Base-by-base conservation (phyloP, 2,888 invertebrate species). In the Zonitis immaculata region DNA sequence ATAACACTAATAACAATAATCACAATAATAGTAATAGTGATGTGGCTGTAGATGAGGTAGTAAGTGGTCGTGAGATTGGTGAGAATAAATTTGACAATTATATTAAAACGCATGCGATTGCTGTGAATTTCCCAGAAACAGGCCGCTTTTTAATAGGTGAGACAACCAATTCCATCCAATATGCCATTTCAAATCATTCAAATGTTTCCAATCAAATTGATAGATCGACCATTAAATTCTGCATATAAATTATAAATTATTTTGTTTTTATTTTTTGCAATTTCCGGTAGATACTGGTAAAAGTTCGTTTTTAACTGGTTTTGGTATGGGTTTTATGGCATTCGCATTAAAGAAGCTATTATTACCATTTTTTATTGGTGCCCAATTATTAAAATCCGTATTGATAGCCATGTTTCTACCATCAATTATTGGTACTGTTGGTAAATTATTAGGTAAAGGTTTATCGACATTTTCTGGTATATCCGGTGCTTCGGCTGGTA, bases 371-470 rank as follows among this genome's bases (percentile, higher is more conserved):
- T 82, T 91, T 66, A 84, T 93, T 68, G 92, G 89, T 1, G 83
- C 87, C 5, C 91, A 92, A 76, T 81, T 92, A 47, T 80, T 91
- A 65, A 93, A 93, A 76, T 89, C 89, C 28, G 82, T 91, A 43
- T 77, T 92, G 18, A 81, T 92, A 27, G 91, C 91, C 7, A 83
- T 92, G 78, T 91, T 93, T 75, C 79, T 92, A 70, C 91, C 91
- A 0, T 89, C 89, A 55, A 84, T 92, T 53, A 79, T 92, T 58
- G 91, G 91, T 49, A 88, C 89, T 64, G 81, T 91, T 52, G 90
- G 90, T 47, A 90, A 90, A 76, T 82, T 91, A 56, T 83, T 91
- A 52, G 89, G 90, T 51, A 91, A 91, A 82, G 91, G 91, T 42
- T 60, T 79, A 70, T 72, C 80, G 69, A 83, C 84, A 5, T 78